phyloP scores from a whole-genome alignment of 92 coral and sea anemone genomes.

The Nematostella vectensis region DNA sequence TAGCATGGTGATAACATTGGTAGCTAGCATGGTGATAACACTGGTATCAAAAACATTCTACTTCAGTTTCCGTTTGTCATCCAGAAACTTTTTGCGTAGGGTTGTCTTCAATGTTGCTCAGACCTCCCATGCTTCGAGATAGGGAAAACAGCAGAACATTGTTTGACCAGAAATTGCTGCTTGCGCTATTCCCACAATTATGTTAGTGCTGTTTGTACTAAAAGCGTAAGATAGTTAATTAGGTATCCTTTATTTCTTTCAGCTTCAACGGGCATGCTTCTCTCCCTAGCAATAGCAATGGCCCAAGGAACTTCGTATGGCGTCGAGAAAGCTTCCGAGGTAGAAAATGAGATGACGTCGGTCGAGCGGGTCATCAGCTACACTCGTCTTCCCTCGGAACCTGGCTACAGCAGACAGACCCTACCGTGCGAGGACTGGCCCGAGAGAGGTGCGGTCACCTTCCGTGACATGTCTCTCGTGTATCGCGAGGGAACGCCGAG shows the following conservation, averaged over 20 bases:
- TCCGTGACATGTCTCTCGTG: slow-evolving; percentile 6
- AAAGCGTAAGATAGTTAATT: no score
- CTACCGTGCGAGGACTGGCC: slow-evolving; percentile 7
- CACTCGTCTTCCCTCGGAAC: slow-evolving; percentile 5
- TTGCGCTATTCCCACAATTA: no score
- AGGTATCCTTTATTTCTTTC: background rate
- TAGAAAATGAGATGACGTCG: slow-evolving; percentile 1
- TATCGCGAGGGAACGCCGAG: slow-evolving; percentile 5
- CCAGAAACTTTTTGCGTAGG: no score
- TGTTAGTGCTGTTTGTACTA: no score
- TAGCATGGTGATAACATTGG: no score
- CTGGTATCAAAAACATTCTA: no score
- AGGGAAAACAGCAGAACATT: no score
- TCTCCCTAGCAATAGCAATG: background rate
- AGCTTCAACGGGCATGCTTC: background rate
- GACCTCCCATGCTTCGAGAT: no score
- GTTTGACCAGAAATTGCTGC: no score
- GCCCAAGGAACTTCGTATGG: background rate
- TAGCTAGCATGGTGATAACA: no score
- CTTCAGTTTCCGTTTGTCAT: no score
- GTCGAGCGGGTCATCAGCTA: background rate
- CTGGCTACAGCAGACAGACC: slow-evolving; percentile 2
- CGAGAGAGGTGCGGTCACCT: slow-evolving; percentile 7
- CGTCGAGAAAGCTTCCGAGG: background rate
- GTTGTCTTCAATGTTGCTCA: no score